Evolutionary conservation across 2,888 invertebrate species (phyloP).

Genomic region (Tipula lateralis): DNA sequence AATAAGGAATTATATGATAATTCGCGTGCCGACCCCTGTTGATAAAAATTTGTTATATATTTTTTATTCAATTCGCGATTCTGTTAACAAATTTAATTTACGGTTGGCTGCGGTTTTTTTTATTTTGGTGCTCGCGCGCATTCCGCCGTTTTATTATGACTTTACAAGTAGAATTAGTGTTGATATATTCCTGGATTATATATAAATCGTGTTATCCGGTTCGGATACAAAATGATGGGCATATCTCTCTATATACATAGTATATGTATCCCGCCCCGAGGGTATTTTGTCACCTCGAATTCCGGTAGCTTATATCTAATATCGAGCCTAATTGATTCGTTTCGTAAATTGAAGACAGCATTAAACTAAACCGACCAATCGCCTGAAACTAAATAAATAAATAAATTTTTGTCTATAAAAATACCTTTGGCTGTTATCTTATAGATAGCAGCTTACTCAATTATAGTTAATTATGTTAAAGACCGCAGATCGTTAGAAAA

Average conservation of each 20-base stretch:
- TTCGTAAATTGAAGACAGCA: neutral
- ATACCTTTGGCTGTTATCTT: neutral
- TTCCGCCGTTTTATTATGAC: neutral
- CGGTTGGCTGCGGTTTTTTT: neutral
- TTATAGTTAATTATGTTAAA: neutral
- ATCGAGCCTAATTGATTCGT: neutral
- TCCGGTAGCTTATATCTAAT: neutral
- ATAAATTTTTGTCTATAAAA: neutral
- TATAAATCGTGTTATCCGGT: neutral
- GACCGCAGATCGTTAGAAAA: neutral
- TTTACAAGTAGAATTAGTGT: conserved; percentile 4
- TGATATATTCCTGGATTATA: neutral
- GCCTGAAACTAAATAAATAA: neutral
- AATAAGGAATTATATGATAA: conserved; percentile 20
- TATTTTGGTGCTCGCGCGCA: neutral
- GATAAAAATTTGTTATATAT: conserved; percentile 15
- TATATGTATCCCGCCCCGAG: no score
- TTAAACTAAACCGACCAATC: no score
- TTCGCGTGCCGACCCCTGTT: conserved; percentile 28
- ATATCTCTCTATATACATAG: no score
- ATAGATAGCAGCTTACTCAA: neutral
- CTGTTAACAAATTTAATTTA: conserved; percentile 1
- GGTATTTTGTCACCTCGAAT: neutral
- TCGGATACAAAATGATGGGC: no score
- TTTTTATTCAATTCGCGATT: neutral